Percentiles rank a stretch among this genome's conserved stretches.
Evolutionary conservation across 2,888 invertebrate genomes (phyloP).

Genomic region (Noctua fimbriata): DNA sequence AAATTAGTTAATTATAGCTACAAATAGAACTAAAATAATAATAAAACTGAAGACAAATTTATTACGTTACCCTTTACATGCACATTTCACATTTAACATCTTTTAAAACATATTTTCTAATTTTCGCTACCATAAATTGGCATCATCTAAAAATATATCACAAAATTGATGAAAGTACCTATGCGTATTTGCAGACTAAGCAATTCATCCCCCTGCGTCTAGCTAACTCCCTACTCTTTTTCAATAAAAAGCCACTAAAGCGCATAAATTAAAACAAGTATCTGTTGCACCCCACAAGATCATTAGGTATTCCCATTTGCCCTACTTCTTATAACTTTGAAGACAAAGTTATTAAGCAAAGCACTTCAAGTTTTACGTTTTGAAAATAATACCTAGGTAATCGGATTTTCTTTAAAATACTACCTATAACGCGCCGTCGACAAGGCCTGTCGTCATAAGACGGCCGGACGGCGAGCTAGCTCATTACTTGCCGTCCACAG

Average conservation of each 20-base stretch:
- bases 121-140: not conserved
- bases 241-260: constrained; percentile 4
- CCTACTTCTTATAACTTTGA: constrained; percentile 40
- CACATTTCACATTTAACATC: not conserved
- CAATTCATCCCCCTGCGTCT: not conserved
- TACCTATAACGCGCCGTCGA: too few species aligned
- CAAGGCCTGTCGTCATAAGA: too few species aligned
- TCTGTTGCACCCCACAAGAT: not conserved
- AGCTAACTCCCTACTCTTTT: not conserved
- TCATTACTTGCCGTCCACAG: too few species aligned
- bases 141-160: not conserved
- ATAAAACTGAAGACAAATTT: too few species aligned
- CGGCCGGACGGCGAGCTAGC: too few species aligned
- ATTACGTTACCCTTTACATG: not conserved
- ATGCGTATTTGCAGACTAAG: not conserved
- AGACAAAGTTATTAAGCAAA: constrained; percentile 23
- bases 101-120: not conserved
- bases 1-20: too few species aligned
- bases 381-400: constrained; percentile 18
- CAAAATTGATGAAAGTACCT: not conserved
- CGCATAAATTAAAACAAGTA: constrained; percentile 16
- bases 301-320: constrained; percentile 21
- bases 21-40: too few species aligned
- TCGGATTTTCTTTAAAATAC: not conserved
- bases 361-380: constrained; percentile 43